Evolutionary conservation across 2,113 vertebrate species (phyloP).

Genomic region (Eira barbara): DNA sequence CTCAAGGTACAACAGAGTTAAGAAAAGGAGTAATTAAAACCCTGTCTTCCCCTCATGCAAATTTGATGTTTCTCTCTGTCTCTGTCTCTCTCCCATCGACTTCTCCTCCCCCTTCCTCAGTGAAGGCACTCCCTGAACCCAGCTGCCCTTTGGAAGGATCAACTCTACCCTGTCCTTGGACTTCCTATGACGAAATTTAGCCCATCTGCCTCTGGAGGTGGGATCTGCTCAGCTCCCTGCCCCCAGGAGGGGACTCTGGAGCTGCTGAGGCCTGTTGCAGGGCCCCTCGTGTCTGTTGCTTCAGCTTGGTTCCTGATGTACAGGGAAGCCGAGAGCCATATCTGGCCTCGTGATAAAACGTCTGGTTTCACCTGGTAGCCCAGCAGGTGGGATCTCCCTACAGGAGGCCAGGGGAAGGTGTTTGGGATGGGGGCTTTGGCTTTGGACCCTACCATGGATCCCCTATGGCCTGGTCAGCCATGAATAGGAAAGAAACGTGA

Average conservation of each 20-base stretch:
- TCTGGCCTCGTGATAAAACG: background rate
- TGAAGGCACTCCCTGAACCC: background rate
- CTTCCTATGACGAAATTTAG: background rate
- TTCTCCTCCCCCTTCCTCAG: rapidly evolving
- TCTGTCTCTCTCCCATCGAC: background rate
- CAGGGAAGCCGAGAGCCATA: background rate
- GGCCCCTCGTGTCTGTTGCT: background rate
- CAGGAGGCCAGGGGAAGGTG: background rate
- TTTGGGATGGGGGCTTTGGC: background rate
- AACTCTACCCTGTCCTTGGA: background rate
- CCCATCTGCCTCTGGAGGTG: too few species aligned
- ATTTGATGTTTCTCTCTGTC: background rate
- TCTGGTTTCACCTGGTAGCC: background rate
- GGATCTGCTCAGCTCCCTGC: background rate
- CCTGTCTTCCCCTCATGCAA: background rate
- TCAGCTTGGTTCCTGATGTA: background rate
- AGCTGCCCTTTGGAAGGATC: background rate
- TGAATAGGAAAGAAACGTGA: background rate
- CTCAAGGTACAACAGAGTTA: conserved; percentile 72
- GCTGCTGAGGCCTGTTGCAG: rapidly evolving
- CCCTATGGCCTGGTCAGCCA: background rate
- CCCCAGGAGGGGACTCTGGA: background rate
- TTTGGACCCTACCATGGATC: rapidly evolving
- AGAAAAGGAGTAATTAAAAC: conserved; percentile 78
- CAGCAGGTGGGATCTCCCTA: background rate